Evolutionary conservation across 2,113 vertebrate genomes (phyloP).

Genomic region (Xenopus borealis): DNA sequence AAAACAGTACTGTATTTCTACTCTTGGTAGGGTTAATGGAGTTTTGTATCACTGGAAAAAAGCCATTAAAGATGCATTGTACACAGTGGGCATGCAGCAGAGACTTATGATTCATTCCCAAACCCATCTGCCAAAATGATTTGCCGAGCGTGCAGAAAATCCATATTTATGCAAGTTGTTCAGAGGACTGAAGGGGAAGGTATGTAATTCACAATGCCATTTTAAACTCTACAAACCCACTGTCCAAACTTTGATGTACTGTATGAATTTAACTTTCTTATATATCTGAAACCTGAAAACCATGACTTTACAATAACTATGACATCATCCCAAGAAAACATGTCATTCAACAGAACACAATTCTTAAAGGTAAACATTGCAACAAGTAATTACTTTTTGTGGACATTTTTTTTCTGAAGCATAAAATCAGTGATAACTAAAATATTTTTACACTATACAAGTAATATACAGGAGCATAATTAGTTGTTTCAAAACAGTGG

Average conservation of each 20-base stretch:
- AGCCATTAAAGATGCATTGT: not conserved
- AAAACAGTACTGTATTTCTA: not conserved
- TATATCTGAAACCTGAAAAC: not conserved
- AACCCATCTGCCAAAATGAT: constrained; percentile 3
- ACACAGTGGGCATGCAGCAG: not conserved
- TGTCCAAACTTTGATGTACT: not conserved
- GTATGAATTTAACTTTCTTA: not conserved
- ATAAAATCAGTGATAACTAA: no score
- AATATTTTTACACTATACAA: no score
- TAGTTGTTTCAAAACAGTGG: no score
- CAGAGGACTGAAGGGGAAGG: not conserved
- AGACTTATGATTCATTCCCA: constrained; percentile 1
- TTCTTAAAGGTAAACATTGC: not conserved
- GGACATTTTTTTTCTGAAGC: not conserved
- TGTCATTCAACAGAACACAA: no score
- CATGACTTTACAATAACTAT: not conserved
- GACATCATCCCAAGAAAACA: not conserved
- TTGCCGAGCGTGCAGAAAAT: not conserved
- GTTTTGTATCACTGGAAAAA: not conserved
- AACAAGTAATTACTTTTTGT: not conserved
- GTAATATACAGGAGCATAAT: no score
- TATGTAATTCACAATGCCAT: constrained; percentile 1
- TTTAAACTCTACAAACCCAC: not conserved
- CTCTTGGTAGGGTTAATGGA: not conserved
- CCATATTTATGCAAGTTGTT: constrained; percentile 1